These are phyloP conservation scores for Ooceraea biroi DNA, from an alignment of 1,140 invertebrate genomes.

Conservation along the genomic window DNA sequence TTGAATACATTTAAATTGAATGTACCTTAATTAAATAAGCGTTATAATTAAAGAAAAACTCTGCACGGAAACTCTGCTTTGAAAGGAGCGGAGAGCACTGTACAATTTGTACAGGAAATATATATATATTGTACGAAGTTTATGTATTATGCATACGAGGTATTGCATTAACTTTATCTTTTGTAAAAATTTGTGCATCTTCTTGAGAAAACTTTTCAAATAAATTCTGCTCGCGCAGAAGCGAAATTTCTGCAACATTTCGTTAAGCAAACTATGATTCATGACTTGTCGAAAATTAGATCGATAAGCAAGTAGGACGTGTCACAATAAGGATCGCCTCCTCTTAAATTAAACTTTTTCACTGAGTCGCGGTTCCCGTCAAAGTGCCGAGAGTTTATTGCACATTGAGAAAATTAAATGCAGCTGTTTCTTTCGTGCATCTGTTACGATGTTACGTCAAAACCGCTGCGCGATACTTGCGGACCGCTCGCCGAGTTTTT, in stretches of 20 bases:
- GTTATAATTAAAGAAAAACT: too few relatives aligned
- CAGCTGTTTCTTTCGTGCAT: constrained; percentile 31
- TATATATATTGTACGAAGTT: not conserved
- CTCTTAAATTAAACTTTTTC: constrained; percentile 13
- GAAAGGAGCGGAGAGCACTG: not conserved
- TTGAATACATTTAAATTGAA: not conserved
- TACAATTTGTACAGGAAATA: not conserved
- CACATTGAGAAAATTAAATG: constrained; percentile 21
- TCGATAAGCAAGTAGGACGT: too few relatives aligned
- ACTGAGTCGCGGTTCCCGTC: not conserved
- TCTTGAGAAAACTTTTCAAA: too few relatives aligned
- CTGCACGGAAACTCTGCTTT: too few relatives aligned
- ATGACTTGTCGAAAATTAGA: too few relatives aligned
- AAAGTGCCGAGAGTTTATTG: not conserved
- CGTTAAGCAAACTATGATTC: too few relatives aligned
- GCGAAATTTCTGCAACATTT: too few relatives aligned
- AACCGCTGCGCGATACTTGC: not conserved
- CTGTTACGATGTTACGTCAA: constrained; percentile 3
- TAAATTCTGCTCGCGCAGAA: too few relatives aligned
- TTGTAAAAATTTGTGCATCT: too few relatives aligned
- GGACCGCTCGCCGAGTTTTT: constrained; percentile 21
- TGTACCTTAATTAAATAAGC: not conserved
- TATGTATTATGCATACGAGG: too few relatives aligned
- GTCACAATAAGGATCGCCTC: not conserved
- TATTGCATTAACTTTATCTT: too few relatives aligned